Evolutionary conservation across 2,797 vertebrate species (phyloP), one percentile per base, ranked within the genome.

Genomic region (Nannoperca australis): DNA sequence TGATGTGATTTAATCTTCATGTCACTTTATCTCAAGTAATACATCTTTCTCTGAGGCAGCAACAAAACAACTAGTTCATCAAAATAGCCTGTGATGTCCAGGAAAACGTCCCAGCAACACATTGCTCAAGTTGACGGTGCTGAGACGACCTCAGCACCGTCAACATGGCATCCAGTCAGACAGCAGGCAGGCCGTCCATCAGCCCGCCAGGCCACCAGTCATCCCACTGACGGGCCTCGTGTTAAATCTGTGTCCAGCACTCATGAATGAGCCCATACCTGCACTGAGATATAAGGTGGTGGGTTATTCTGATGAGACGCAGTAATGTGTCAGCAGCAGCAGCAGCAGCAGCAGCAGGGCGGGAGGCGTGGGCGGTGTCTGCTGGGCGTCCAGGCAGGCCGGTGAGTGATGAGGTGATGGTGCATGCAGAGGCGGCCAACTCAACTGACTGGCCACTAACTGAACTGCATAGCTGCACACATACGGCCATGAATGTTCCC

Each of bases 331-430:
- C 82, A 58, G 73, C 67, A 5, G 55, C 54, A 17, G 58, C 62
- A 27, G 84, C 82, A 58, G 73, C 67, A 5, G 55, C 54, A 17
- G 58, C 62, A 27, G 73, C 12, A 36, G 68, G 53, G 61, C 2
- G 54, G 58, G 5, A 60, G 36, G 70, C 45, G 63, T 59, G 74
- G 53, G 73, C 27, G 64, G 72, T 1, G 83, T 61, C 65, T 22
- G 80, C 70, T 13, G 77, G 77, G 82, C 18, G 62, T 82, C 71
- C 83, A 64, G 84, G 76, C 82, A 78, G 85, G 64, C 76, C 34
- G 54, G 13, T 92, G 91, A 94, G 78, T 90, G 89, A 94, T 94
- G 93, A 94, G 91, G 93, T 94, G 92, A 92, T 38, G 78, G 87
- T 60, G 86, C 85, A 66, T 20, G 70, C 49, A 59, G 82, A 67